Conservation (phyloP, 2,888 invertebrate genomes). For the Agelastica alni region DNA sequence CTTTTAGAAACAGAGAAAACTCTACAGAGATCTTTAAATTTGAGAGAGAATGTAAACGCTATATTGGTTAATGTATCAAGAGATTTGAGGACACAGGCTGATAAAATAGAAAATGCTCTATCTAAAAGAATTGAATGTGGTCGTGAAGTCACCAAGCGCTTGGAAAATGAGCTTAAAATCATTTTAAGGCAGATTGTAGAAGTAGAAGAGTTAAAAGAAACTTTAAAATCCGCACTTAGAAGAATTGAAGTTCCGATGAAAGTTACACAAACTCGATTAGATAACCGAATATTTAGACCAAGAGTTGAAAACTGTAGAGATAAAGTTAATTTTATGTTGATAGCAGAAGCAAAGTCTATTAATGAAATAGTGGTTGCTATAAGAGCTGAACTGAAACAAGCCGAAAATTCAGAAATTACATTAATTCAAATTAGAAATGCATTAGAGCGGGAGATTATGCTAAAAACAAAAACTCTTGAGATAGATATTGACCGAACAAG, state of each 20-base stretch:
- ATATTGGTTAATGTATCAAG: conserved; percentile 76
- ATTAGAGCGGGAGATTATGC: conserved; percentile 70
- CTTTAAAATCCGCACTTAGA: conserved; percentile 69
- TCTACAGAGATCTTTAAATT: conserved; percentile 66
- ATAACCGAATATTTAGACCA: conserved; percentile 75
- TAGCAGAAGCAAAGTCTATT: conserved; percentile 73
- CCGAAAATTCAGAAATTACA: conserved; percentile 63
- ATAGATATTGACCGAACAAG: conserved; percentile 71
- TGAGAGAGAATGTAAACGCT: conserved; percentile 73
- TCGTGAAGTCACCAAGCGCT: conserved; percentile 70
- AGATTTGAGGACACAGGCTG: conserved; percentile 82
- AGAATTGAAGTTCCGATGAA: conserved; percentile 85
- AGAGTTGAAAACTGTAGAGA: conserved; percentile 86
- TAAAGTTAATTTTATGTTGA: conserved; percentile 74
- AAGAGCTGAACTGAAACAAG: conserved; percentile 66
- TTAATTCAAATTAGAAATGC: conserved; percentile 63
- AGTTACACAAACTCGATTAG: conserved; percentile 83
- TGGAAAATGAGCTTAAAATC: conserved; percentile 70
- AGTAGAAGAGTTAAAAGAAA: conserved; percentile 74
- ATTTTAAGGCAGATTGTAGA: conserved; percentile 64
- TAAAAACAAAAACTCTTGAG: conserved; percentile 71
- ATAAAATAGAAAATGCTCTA: conserved; percentile 77
- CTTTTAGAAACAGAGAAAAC: conserved; percentile 76
- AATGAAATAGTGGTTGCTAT: conserved; percentile 71
- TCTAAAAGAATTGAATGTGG: conserved; percentile 76